These are phyloP conservation scores for Melanchra persicariae DNA, from an alignment of 2,888 invertebrate genomes.

Conservation along the genomic window DNA sequence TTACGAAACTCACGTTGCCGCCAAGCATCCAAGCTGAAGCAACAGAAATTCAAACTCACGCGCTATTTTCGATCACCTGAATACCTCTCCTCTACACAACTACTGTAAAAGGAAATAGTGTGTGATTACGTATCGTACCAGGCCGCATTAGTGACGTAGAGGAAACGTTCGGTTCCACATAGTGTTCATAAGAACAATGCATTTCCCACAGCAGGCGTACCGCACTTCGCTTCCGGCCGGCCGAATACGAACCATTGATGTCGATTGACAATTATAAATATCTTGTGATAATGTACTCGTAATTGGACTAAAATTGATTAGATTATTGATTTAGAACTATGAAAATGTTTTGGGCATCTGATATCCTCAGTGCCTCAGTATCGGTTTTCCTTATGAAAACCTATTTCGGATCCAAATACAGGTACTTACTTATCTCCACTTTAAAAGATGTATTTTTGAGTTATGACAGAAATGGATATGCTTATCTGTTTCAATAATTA, in stretches of 20 bases:
- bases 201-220: slow-evolving; percentile 73
- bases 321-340: neutral
- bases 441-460: neutral
- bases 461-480: neutral
- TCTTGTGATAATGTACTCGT: slow-evolving; percentile 53
- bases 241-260: slow-evolving; percentile 61
- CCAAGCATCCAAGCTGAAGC: neutral
- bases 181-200: slow-evolving; percentile 74
- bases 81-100: slow-evolving; percentile 12
- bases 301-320: neutral
- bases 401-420: neutral
- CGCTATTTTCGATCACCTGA: slow-evolving; percentile 42
- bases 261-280: slow-evolving; percentile 64
- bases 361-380: neutral
- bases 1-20: neutral
- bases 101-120: slow-evolving; percentile 55
- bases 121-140: slow-evolving; percentile 62
- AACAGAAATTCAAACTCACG: neutral
- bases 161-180: slow-evolving; percentile 76
- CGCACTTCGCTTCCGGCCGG: slow-evolving; percentile 61
- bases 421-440: neutral
- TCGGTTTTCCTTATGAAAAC: neutral
- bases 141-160: slow-evolving; percentile 59
- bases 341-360: neutral
- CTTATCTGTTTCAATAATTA: neutral